Percentiles rank a stretch among this genome's conserved stretches.
phyloP scores from a whole-genome alignment of 2,113 vertebrate genomes.

The Sander vitreus region DNA sequence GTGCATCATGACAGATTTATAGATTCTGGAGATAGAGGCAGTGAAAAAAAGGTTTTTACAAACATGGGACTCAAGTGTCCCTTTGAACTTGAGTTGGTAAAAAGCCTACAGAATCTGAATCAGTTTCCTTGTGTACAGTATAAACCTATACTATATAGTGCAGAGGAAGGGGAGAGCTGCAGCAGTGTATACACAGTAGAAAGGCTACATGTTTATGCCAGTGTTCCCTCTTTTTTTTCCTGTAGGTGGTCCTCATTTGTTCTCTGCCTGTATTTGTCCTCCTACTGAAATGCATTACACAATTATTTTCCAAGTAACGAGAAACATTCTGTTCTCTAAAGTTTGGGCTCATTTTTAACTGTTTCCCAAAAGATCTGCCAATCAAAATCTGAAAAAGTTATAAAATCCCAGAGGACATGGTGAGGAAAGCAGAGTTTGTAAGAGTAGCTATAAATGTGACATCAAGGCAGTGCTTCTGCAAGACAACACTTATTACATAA shows the following conservation, averaged over 20 bases:
- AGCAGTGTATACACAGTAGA: constrained; percentile 48
- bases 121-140: constrained; percentile 38
- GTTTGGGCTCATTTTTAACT: constrained; percentile 56
- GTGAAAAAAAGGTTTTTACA: constrained; percentile 38
- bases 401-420: constrained; percentile 54
- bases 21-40: constrained; percentile 55
- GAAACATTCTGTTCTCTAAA: constrained; percentile 58
- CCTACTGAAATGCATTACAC: constrained; percentile 54
- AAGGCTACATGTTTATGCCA: constrained; percentile 66
- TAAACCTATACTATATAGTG: constrained; percentile 41
- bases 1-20: constrained; percentile 55
- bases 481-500: constrained; percentile 51
- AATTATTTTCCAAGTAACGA: constrained; percentile 61
- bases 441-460: constrained; percentile 30
- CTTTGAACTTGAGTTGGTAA: constrained; percentile 65
- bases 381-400: constrained; percentile 57
- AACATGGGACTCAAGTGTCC: constrained; percentile 57
- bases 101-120: constrained; percentile 51
- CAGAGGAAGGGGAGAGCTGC: constrained; percentile 16
- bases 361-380: constrained; percentile 59
- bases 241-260: constrained; percentile 72
- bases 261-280: constrained; percentile 62
- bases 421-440: constrained; percentile 29
- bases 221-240: constrained; percentile 45
- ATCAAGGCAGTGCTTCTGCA: constrained; percentile 57